These are phyloP conservation scores for Turritopsis rubra DNA, from an alignment of 30 jellyfish, hydroid and myxozoan genomes.

Conservation along the genomic window DNA sequence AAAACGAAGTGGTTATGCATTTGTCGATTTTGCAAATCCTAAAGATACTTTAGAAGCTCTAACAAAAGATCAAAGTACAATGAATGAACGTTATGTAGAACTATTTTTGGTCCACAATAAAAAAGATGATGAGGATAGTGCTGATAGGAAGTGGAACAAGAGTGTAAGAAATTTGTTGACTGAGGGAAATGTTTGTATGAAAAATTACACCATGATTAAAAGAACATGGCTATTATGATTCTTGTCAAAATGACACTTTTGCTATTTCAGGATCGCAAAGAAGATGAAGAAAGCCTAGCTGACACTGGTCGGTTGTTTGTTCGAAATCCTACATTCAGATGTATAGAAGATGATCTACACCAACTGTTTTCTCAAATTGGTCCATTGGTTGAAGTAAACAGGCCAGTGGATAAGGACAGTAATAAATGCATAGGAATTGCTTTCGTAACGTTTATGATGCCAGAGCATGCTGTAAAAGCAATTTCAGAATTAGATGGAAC, in stretches of 20 bases:
- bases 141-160: constrained; percentile 37
- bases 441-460: constrained; percentile 86
- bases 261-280: constrained; percentile 3
- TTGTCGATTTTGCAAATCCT: constrained; percentile 71
- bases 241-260: not conserved
- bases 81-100: constrained; percentile 75
- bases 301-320: constrained; percentile 96
- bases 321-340: constrained; percentile 72
- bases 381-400: constrained; percentile 74
- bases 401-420: constrained; percentile 82
- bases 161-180: no score
- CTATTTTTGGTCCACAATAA: constrained; percentile 40
- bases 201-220: no score
- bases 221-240: not conserved
- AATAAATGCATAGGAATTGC: constrained; percentile 77
- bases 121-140: constrained; percentile 18
- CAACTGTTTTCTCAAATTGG: constrained; percentile 65
- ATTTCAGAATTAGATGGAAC: constrained; percentile 68
- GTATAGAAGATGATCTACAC: constrained; percentile 74
- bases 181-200: no score
- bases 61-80: constrained; percentile 37
- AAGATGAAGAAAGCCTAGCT: constrained; percentile 67
- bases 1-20: constrained; percentile 83
- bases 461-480: constrained; percentile 94
- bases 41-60: constrained; percentile 51